A percentile compares a stretch with the other conserved stretches of the same genome.
Evolutionary conservation across 1,140 invertebrate species (phyloP).

Genomic region (Drosophila rufa): DNA sequence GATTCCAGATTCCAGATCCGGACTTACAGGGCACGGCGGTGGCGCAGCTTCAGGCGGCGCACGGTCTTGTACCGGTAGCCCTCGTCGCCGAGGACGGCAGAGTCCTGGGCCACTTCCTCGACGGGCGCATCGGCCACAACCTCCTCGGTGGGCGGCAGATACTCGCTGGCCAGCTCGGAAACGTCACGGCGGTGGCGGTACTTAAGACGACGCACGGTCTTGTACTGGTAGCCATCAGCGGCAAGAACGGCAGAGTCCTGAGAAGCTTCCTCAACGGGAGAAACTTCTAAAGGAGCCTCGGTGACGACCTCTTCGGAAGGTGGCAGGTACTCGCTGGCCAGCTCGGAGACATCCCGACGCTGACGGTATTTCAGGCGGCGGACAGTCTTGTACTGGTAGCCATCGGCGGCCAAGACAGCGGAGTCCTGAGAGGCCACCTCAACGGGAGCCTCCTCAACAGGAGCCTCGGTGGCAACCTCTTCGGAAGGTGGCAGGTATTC

Average conservation of each 20-base stretch:
- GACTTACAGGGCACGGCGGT: slow-evolving; percentile 72
- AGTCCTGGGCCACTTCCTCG: slow-evolving; percentile 57
- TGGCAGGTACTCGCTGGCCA: slow-evolving; percentile 64
- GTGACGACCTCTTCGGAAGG: slow-evolving; percentile 37
- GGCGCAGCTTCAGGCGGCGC: slow-evolving; percentile 72
- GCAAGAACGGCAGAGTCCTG: slow-evolving; percentile 59
- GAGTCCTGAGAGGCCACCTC: slow-evolving; percentile 31
- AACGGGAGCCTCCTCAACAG: slow-evolving; percentile 6
- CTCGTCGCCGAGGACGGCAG: slow-evolving; percentile 60
- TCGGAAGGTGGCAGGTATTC: slow-evolving; percentile 58
- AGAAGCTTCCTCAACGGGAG: slow-evolving; percentile 20
- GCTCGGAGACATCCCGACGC: slow-evolving; percentile 7
- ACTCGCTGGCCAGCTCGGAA: slow-evolving; percentile 58
- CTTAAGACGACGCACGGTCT: slow-evolving; percentile 68
- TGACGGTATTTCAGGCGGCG: slow-evolving; percentile 13
- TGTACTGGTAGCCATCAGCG: slow-evolving; percentile 69
- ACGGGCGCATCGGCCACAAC: slow-evolving; percentile 38
- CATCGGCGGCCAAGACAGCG: slow-evolving; percentile 28
- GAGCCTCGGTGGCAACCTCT: slow-evolving; percentile 28
- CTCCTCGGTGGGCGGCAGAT: slow-evolving; percentile 57
- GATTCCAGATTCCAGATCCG: slow-evolving; percentile 13
- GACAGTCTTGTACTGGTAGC: slow-evolving; percentile 13
- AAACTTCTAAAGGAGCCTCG: slow-evolving; percentile 34
- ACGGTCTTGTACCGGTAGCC: slow-evolving; percentile 77
- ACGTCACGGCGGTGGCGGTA: slow-evolving; percentile 73